Evolutionary conservation across 2,797 vertebrate species (phyloP).

Genomic region (Hypotaenidia okinawae): DNA sequence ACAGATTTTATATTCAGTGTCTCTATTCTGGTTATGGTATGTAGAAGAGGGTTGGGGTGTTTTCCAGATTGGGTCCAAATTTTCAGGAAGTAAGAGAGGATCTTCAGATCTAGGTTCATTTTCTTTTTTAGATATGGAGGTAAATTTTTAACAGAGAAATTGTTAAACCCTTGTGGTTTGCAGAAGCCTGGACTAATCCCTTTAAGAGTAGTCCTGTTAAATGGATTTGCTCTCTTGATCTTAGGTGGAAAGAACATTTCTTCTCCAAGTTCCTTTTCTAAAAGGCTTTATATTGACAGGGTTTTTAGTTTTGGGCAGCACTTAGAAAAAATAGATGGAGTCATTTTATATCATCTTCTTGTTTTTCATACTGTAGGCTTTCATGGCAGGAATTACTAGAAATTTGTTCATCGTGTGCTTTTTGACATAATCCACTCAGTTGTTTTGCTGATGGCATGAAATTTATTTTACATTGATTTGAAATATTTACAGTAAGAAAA

Average conservation of each 20-base stretch:
- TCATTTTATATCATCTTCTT: constrained; percentile 81
- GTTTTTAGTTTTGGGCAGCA: constrained; percentile 62
- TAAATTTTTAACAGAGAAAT: neutral
- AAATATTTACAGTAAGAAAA: neutral
- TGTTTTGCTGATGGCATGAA: neutral
- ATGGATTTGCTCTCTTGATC: neutral
- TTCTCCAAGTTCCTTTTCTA: neutral
- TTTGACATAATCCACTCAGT: neutral
- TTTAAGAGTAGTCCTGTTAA: neutral
- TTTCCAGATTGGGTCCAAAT: neutral
- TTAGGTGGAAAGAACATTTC: neutral
- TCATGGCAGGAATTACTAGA: constrained; percentile 78
- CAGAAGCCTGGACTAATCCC: neutral
- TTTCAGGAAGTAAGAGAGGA: neutral
- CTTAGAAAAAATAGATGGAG: constrained; percentile 70
- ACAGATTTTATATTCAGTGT: neutral
- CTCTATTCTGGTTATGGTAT: neutral
- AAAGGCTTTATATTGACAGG: constrained; percentile 43
- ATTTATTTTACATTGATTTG: constrained; percentile 1
- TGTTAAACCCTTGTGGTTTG: neutral
- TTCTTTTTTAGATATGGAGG: neutral
- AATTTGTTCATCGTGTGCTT: constrained; percentile 76
- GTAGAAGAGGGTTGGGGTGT: neutral
- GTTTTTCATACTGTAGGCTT: constrained; percentile 67
- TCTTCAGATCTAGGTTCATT: neutral